phyloP scores from a whole-genome alignment of 2,888 invertebrate genomes.

The Allophyes oxyacanthae region DNA sequence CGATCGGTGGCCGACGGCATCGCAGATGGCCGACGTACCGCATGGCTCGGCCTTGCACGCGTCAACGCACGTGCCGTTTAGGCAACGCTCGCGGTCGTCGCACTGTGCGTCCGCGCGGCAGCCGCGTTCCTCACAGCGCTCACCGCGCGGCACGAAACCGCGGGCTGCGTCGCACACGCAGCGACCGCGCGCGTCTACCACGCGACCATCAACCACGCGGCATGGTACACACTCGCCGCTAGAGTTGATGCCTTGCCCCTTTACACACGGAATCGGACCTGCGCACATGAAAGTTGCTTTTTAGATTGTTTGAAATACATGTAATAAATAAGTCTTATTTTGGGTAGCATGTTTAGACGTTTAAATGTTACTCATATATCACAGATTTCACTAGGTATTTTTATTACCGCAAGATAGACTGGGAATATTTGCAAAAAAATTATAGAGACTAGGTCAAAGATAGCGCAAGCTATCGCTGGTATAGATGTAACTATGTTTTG shows the following conservation, averaged over 20 bases:
- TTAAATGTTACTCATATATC: no score
- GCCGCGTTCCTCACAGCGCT: constrained; percentile 93
- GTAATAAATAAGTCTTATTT: no score
- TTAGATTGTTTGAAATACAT: background rate
- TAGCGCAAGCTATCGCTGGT: background rate
- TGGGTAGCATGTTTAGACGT: no score
- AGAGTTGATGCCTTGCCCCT: constrained; percentile 93
- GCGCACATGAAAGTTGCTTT: constrained; percentile 8
- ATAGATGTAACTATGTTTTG: background rate
- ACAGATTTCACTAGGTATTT: no score
- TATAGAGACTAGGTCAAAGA: constrained; percentile 1
- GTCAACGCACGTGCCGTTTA: constrained; percentile 93
- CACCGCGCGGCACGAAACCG: constrained; percentile 93
- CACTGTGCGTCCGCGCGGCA: constrained; percentile 94
- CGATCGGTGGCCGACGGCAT: constrained; percentile 93
- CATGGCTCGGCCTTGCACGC: constrained; percentile 94
- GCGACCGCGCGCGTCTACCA: constrained; percentile 93
- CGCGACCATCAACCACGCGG: constrained; percentile 91
- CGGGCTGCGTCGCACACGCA: constrained; percentile 95
- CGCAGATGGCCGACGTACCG: constrained; percentile 93
- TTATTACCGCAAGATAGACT: no score
- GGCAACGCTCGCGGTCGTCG: constrained; percentile 93
- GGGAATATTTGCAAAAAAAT: background rate
- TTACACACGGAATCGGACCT: constrained; percentile 91
- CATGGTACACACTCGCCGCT: constrained; percentile 95